A percentile compares a stretch with the other conserved stretches of the same genome.
Evolutionary conservation across 2,113 vertebrate genomes (phyloP).

Genomic region (Pica pica): DNA sequence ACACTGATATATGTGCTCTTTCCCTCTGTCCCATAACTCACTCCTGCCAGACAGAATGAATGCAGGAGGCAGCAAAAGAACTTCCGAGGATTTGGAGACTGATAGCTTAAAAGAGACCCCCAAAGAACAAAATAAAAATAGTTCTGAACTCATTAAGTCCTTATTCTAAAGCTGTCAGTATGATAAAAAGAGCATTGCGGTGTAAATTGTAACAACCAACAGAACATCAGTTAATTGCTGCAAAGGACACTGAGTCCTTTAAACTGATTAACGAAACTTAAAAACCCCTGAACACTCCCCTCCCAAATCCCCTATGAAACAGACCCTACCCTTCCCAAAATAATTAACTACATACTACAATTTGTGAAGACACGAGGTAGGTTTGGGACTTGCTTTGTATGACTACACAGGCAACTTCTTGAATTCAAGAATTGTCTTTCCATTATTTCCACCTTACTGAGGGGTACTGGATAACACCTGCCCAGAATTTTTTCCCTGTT

Average conservation of each 20-base stretch:
- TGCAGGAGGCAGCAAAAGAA: neutral
- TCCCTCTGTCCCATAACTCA: neutral
- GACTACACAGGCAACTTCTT: neutral
- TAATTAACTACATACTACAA: neutral
- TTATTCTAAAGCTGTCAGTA: neutral
- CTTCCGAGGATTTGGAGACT: neutral
- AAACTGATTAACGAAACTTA: neutral
- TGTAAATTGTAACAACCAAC: neutral
- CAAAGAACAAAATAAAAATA: neutral
- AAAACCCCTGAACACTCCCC: neutral
- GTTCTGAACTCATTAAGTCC: neutral
- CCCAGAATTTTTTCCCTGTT: neutral
- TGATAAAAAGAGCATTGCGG: neutral
- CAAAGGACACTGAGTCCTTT: neutral
- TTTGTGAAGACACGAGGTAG: neutral
- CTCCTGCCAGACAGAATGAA: neutral
- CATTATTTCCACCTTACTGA: neutral
- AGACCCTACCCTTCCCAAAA: neutral
- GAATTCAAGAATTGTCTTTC: neutral
- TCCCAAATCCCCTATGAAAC: neutral
- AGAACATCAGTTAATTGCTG: neutral
- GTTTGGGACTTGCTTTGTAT: neutral
- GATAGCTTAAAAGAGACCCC: neutral
- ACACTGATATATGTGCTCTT: neutral
- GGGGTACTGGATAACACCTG: neutral